Percentiles rank a stretch among this genome's conserved stretches.
These are phyloP conservation scores for Xylocopa sonorina DNA, from an alignment of 1,140 invertebrate genomes.

Conservation along the genomic window DNA sequence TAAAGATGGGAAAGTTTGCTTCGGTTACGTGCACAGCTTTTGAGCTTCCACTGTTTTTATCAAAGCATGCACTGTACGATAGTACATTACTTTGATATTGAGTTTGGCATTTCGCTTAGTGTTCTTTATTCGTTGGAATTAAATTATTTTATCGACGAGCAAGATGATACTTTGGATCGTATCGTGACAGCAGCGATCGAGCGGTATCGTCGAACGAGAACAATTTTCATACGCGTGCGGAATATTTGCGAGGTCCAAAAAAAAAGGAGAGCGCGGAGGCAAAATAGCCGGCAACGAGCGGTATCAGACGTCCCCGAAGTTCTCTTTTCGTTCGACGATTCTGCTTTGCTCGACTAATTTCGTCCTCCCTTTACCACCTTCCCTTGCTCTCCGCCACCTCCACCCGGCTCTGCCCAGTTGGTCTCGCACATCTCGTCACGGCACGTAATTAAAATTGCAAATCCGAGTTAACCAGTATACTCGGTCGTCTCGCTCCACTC, in stretches of 20 bases:
- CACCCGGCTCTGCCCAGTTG: too few species aligned
- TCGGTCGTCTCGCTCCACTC: conserved; percentile 71
- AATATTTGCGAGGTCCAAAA: background rate
- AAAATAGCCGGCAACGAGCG: background rate
- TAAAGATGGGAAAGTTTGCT: background rate
- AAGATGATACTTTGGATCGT: too few species aligned
- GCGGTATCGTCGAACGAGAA: background rate
- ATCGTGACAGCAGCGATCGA: too few species aligned
- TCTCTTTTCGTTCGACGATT: conserved; percentile 56
- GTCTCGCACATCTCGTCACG: conserved; percentile 61
- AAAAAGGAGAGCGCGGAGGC: background rate
- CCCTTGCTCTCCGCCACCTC: conserved; percentile 6
- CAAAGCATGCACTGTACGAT: too few species aligned
- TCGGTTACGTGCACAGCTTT: too few species aligned
- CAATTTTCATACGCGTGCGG: background rate
- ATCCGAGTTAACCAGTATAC: conserved; percentile 77
- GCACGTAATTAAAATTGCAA: conserved; percentile 79
- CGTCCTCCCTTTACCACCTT: conserved; percentile 22
- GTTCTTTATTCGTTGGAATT: too few species aligned
- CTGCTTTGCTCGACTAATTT: conserved; percentile 56
- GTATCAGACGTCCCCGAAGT: conserved; percentile 41
- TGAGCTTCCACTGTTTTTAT: too few species aligned
- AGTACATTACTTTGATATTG: too few species aligned
- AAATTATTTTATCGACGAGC: too few species aligned
- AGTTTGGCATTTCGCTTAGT: too few species aligned